Evolutionary conservation across 1,140 invertebrate species (phyloP), one percentile per base, ranked within the genome.

Genomic region (Drosophila malerkotliana): DNA sequence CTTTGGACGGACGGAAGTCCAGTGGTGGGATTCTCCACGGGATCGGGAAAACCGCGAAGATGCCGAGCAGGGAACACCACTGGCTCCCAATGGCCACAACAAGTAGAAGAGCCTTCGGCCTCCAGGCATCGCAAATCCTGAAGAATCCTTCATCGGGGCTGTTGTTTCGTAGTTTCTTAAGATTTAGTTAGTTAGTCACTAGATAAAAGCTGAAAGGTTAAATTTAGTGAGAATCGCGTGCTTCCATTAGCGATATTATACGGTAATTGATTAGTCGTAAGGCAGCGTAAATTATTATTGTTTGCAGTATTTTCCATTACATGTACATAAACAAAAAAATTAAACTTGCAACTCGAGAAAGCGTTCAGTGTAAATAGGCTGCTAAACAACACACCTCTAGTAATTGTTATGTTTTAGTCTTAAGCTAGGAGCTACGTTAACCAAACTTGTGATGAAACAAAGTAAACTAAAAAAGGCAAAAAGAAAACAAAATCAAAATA

Each of bases 1-100:
- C 10, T 95, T 96, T 77, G 94, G 94, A 6, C 94, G 94, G 1
- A 94, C 93, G 0, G 92, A 94, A 21, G 92, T 93, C 8, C 95
- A 96, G 71, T 84, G 92, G 7, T 96, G 95, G 95, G 95, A 96
- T 58, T 83, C 90, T 0, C 90, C 90, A 1, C 55, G 81, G n/a
- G 61, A 71, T 6, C 58, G 81, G n/a, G 58, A 67, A 6, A 66
- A 60, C 44, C 72, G 48, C 45, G 75, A 76, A n/a, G 80, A 77
- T 28, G 45, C 68, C 45, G 83, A 87, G 47, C 79, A 74, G 49
- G 83, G 76, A 3, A 62, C 72, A 24, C 83, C 79, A 0, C 63
- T 87, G 12, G 56, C 69, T 18, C 45, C 69, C 4, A 81, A 78
- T 21, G 53, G 59, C 15, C 51, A 71, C 39, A 26, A 26, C 44